Evolutionary conservation across 2,888 invertebrate genomes (phyloP).

Genomic region (Gryllus longicercus): DNA sequence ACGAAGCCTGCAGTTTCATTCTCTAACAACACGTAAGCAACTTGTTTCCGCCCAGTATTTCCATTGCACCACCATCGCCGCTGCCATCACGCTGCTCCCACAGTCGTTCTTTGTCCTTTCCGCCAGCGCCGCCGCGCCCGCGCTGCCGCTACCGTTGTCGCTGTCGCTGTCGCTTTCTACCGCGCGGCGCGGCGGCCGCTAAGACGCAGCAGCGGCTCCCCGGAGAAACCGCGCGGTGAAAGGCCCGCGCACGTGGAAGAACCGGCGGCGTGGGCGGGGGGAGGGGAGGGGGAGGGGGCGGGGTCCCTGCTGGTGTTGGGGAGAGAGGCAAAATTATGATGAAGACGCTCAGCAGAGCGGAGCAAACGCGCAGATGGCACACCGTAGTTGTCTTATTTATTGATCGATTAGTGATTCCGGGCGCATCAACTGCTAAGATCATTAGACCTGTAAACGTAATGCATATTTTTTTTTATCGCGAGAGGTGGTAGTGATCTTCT

Average conservation of each 20-base stretch:
- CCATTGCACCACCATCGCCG: not conserved
- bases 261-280: not conserved
- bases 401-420: no score
- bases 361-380: no score
- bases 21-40: no score
- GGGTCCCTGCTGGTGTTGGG: no score
- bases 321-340: no score
- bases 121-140: not conserved
- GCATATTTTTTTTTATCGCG: no score
- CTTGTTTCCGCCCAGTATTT: not conserved
- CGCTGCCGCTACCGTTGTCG: not conserved
- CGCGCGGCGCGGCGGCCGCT: not conserved
- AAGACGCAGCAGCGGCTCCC: not conserved
- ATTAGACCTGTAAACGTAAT: no score
- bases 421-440: no score
- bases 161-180: not conserved
- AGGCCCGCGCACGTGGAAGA: not conserved
- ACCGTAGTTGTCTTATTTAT: no score
- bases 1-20: no score
- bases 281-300: not conserved
- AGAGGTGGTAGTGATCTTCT: no score
- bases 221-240: not conserved
- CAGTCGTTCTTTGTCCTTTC: not conserved
- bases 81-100: not conserved
- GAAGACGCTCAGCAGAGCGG: no score